A percentile compares a stretch with the other conserved stretches of the same genome.
Evolutionary conservation across 2,797 vertebrate species (phyloP).

Genomic region (Chaetodon trifasciatus): DNA sequence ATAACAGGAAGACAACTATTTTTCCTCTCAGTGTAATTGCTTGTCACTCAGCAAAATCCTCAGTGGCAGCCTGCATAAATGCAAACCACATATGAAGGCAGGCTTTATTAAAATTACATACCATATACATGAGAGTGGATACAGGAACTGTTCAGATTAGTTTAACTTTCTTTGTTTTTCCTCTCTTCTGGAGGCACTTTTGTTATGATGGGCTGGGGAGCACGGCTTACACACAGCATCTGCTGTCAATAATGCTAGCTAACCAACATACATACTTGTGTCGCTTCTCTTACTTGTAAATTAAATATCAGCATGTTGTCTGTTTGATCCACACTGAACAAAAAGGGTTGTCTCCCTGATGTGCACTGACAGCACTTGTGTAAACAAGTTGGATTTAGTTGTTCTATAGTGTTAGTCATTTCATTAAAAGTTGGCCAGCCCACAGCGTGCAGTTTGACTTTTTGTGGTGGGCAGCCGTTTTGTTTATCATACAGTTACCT

Average conservation of each 20-base stretch:
- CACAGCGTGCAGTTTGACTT: background rate
- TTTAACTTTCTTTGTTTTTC: background rate
- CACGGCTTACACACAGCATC: background rate
- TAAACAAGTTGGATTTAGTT: background rate
- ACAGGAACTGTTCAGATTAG: background rate
- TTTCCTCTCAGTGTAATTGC: constrained; percentile 61
- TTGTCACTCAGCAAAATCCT: constrained; percentile 53
- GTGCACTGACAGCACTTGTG: background rate
- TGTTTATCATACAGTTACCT: background rate
- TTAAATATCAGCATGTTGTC: background rate
- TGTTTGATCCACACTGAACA: background rate
- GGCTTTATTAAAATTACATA: constrained; percentile 6
- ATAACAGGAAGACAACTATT: constrained; percentile 76
- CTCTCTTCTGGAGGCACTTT: background rate
- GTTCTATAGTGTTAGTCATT: background rate
- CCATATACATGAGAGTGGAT: background rate
- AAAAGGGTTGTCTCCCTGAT: background rate
- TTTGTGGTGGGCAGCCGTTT: background rate
- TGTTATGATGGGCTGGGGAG: background rate
- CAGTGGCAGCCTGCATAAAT: constrained; percentile 17
- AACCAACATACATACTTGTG: background rate
- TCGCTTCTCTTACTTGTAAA: background rate
- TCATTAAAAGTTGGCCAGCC: background rate
- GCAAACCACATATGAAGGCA: constrained; percentile 10
- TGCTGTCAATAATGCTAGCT: background rate